phyloP scores from a whole-genome alignment of 1,140 invertebrate species.

The Drosophila nigrodunni region DNA sequence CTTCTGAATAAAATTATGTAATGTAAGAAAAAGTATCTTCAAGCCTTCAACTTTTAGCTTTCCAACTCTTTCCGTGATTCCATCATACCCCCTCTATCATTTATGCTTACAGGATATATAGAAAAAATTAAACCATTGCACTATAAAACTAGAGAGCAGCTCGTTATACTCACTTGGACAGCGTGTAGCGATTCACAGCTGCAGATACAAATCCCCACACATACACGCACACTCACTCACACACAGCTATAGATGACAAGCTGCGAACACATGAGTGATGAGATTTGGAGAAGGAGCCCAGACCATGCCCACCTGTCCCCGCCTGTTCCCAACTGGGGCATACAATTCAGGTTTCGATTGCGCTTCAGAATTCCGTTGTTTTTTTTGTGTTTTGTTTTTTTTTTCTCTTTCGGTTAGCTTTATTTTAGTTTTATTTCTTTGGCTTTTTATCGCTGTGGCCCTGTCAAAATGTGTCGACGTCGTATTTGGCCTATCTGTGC shows the following conservation, averaged over 20 bases:
- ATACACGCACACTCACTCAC: slow-evolving; percentile 10
- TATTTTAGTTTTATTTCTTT: slow-evolving; percentile 28
- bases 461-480: slow-evolving; percentile 25
- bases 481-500: slow-evolving; percentile 21
- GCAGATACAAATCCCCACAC: slow-evolving; percentile 27
- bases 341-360: slow-evolving; percentile 67
- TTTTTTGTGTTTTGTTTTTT: slow-evolving; percentile 54
- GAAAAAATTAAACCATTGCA: slow-evolving; percentile 28
- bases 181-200: slow-evolving; percentile 35
- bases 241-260: slow-evolving; percentile 9
- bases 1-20: too few species aligned
- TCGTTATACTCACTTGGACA: slow-evolving; percentile 22
- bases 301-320: slow-evolving; percentile 23
- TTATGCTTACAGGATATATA: slow-evolving; percentile 9
- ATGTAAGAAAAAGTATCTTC: too few species aligned
- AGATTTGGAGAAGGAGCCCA: slow-evolving; percentile 4
- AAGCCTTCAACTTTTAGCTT: too few species aligned
- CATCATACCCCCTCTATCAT: not conserved
- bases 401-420: slow-evolving; percentile 26
- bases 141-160: slow-evolving; percentile 26
- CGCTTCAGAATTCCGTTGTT: slow-evolving; percentile 30
- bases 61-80: not conserved
- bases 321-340: slow-evolving; percentile 21
- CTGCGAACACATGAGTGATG: slow-evolving; percentile 29
- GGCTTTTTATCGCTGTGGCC: slow-evolving; percentile 35